Percentiles rank a stretch among this genome's conserved stretches.
These are phyloP conservation scores for Ctenoplectra terminalis DNA, from an alignment of 1,140 invertebrate genomes.

Conservation along the genomic window DNA sequence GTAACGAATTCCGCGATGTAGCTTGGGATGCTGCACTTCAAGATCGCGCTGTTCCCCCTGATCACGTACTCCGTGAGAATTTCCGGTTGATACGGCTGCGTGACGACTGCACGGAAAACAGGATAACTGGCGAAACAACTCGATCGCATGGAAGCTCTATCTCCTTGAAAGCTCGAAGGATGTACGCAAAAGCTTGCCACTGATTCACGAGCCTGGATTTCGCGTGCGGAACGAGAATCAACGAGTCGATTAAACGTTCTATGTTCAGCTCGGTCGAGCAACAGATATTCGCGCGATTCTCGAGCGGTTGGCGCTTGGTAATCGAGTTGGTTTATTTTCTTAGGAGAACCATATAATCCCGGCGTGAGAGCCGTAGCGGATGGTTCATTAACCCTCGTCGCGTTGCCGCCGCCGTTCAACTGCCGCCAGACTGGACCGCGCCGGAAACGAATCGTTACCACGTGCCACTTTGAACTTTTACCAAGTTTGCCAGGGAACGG, in stretches of 20 bases:
- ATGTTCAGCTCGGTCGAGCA: not conserved
- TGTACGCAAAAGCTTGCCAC: not conserved
- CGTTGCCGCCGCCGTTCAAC: conserved; percentile 63
- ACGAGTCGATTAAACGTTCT: not conserved
- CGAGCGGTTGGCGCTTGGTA: not conserved
- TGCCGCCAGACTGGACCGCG: conserved; percentile 63
- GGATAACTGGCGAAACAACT: not conserved
- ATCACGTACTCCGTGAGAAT: conserved; percentile 94
- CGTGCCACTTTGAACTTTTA: conserved; percentile 68
- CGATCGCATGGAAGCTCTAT: too few relatives aligned
- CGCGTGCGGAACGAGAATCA: not conserved
- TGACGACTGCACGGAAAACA: conserved; percentile 86
- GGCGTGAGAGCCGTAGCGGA: conserved; percentile 53
- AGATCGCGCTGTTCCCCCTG: conserved; percentile 92
- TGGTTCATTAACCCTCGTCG: conserved; percentile 63
- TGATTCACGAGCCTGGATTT: not conserved
- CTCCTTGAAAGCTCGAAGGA: not conserved
- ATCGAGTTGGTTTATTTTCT: conserved; percentile 48
- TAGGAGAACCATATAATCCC: conserved; percentile 41
- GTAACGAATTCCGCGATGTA: conserved; percentile 94
- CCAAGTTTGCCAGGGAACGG: conserved; percentile 48
- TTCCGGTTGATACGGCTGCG: conserved; percentile 91
- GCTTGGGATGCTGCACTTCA: conserved; percentile 94
- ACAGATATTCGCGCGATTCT: not conserved
- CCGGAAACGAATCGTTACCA: conserved; percentile 70